Percentiles rank a stretch among this genome's conserved stretches.
phyloP scores from a whole-genome alignment of 2,113 vertebrate species.

The Phalacrocorax pelagicus region DNA sequence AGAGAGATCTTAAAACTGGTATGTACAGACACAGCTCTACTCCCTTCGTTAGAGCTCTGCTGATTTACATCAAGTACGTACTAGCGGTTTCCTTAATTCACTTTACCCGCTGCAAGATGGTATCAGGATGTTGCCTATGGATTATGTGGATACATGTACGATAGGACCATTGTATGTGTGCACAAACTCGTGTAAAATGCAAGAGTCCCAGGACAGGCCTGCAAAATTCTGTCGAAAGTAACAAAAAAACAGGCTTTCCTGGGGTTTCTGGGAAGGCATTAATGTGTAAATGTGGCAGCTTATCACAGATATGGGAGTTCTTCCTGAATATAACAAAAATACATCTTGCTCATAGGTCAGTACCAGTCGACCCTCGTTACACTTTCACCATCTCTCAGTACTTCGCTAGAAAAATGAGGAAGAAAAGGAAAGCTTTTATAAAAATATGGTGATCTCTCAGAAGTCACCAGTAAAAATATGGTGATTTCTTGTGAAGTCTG shows the following conservation, averaged over 20 bases:
- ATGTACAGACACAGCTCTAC: neutral
- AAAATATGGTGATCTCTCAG: neutral
- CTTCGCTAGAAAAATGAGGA: neutral
- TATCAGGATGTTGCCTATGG: neutral
- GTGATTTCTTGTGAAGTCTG: neutral
- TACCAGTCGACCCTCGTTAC: neutral
- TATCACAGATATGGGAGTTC: neutral
- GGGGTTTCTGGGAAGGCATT: neutral
- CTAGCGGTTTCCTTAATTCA: neutral
- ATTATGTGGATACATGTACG: neutral
- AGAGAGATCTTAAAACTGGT: neutral
- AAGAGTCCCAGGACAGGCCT: neutral
- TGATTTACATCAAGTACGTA: neutral
- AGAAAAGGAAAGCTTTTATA: neutral
- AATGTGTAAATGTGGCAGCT: neutral
- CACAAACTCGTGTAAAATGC: neutral
- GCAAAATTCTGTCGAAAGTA: neutral
- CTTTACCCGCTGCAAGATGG: neutral
- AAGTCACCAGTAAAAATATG: neutral
- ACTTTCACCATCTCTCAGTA: neutral
- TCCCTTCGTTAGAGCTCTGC: neutral
- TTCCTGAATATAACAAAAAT: neutral
- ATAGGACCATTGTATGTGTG: neutral
- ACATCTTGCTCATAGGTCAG: neutral
- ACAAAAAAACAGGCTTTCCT: neutral